Conservation (phyloP, 2,797 vertebrate species). For the Rhadinocentrus ornatus region DNA sequence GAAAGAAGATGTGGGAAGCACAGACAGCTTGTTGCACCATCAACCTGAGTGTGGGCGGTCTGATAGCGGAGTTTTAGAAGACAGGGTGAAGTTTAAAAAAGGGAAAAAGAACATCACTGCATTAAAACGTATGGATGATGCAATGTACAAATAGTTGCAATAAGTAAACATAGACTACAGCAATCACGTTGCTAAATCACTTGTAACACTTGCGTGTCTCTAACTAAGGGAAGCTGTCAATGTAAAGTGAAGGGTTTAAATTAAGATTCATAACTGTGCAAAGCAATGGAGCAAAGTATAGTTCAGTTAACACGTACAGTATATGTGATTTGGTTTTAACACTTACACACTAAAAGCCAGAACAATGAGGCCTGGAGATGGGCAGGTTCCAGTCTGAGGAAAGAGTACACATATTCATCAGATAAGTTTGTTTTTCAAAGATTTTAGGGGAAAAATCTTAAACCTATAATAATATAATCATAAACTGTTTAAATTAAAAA, state of each 20-base stretch:
- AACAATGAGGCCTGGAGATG: too few relatives aligned
- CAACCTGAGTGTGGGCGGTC: conserved; percentile 62
- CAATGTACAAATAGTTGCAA: conserved; percentile 1
- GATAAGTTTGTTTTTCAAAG: too few relatives aligned
- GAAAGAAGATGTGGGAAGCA: conserved; percentile 14
- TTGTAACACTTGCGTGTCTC: neutral
- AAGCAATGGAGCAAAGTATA: neutral
- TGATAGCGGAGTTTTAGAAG: conserved; percentile 27
- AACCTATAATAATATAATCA: too few relatives aligned
- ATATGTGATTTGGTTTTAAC: conserved; percentile 21
- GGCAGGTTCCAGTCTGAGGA: too few relatives aligned
- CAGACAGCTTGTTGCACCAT: conserved; percentile 59
- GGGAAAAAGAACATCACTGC: neutral
- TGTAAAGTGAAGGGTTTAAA: too few relatives aligned
- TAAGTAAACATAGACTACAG: neutral
- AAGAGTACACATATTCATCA: too few relatives aligned
- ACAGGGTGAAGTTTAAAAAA: conserved; percentile 23
- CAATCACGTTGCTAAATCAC: conserved; percentile 11
- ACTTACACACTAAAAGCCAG: conserved; percentile 4
- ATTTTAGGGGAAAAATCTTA: too few relatives aligned
- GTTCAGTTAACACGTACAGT: neutral
- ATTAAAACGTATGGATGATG: neutral
- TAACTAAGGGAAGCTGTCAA: neutral
- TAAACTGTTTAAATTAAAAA: too few relatives aligned
- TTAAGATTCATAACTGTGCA: neutral